Base-by-base conservation (phyloP, 35 echinoderm and acorn worm species). In the Apostichopus japonicus region DNA sequence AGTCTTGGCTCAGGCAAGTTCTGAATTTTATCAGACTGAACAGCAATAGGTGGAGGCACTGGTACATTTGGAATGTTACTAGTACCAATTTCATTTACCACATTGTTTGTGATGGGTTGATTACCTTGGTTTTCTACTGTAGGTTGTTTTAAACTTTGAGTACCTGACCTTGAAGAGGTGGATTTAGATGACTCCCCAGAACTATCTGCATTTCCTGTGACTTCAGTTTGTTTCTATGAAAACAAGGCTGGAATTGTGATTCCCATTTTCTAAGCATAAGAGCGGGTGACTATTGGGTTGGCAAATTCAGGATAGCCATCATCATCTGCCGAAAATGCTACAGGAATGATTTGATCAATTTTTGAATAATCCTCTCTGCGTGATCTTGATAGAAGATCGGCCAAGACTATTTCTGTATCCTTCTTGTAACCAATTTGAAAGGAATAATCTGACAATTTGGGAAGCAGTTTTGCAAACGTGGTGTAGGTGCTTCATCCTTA, bases 361-460 rank as follows among this genome's bases (percentile, higher is more conserved):
- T 93, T 62, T 23, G 63, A 23, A 65, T 92, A 6, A 24, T 56
- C 79, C 0, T 6, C 72, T 79, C 8, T 53, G 56, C 77, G 0
- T 33, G 27, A 33, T 33, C 27, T 33, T 33, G 27, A 33, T 33
- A 33, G 1, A 33, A 33, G 27, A 33, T 33, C 27, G 1, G 27
- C 27, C 27, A 33, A 33, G 27, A 33, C 27, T 33, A 33, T 33
- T 33, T 92, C 91, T 14, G 79, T 92, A 17, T 78, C 91, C 79
- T 72, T 92, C 78, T 92, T 92, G 56, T 92, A 33, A 33, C 27
- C 27, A 33, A 33, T 33, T 33, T 33, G 27, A 33, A 33, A 33
- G 27, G 27, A 33, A 52, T 92, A 86, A 67, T 70, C 91, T n/a
- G 91, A 86, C 59, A 92, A 72, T 84, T 86, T 84, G 15, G 86